Base-by-base conservation (phyloP, 2,797 vertebrate genomes). In the Gymnopithys bicolor region DNA sequence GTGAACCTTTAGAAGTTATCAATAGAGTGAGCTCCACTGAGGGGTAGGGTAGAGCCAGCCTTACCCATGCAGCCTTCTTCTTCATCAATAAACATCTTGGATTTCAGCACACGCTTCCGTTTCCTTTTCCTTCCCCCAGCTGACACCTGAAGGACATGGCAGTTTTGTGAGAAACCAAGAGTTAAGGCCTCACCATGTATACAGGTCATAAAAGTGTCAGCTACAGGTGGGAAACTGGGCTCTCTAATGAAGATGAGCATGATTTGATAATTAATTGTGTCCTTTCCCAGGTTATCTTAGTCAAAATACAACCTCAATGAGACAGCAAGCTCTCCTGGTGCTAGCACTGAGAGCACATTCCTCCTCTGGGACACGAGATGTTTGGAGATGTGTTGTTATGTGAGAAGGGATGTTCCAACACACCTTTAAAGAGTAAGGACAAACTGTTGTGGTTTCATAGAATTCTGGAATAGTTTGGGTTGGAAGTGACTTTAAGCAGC, bases 51-150 rank as follows among this genome's bases (percentile, higher is more conserved):
- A 73, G 59, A 83, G 24, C 35, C 41, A 85, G 53, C n/a, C 97
- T 98, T 98, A 99, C 99, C 99, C 1, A 99, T 99, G 93, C 98
- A 98, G 81, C 98, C 99, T 10, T 99, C 99, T 0, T 97, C 98
- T 0, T 97, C 98, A 2, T 99, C 99, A 49, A 98, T 0, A 76
- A 98, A 99, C 3, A 97, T 98, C 7, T 63, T 97, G 58, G 99
- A 98, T 95, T 99, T 99, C 88, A 99, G 95, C 76, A 99, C 99
- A 1, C 98, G 98, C 84, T 98, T 98, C 93, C 98, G 97, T 92
- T 98, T 99, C 97, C 98, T 98, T 66, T 55, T 98, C 94, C 95
- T 99, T 32, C 75, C 97, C 77, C 97, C 98, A 59, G 96, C 60
- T 21, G 94, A 35, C 64, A 62, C 95, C 98, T 98, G 67, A 33